phyloP scores from a whole-genome alignment of 1,140 invertebrate genomes.

The Artemia franciscana region DNA sequence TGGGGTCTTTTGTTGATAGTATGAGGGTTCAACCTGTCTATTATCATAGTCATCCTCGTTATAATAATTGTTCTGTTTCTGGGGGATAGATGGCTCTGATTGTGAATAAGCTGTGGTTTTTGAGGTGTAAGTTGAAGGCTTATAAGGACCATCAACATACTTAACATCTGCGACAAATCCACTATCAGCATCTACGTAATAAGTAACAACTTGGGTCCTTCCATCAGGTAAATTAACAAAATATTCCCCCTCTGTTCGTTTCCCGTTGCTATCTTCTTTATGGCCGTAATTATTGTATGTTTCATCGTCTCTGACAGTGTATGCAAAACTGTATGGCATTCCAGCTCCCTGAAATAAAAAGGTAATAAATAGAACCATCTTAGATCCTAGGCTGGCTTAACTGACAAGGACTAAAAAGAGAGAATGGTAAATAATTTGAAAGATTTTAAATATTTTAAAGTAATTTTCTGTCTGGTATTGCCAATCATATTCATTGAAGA shows the following conservation, averaged over 20 bases:
- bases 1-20: not conserved
- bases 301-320: constrained; percentile 12
- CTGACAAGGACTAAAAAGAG: no score
- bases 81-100: not conserved
- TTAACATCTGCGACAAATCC: constrained; percentile 9
- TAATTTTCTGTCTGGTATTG: not conserved
- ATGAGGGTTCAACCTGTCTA: not conserved
- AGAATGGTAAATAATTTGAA: no score
- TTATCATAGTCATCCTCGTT: not conserved
- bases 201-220: constrained; percentile 11
- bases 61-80: no score
- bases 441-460: not conserved
- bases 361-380: not conserved
- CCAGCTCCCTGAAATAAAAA: not conserved
- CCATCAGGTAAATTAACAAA: constrained; percentile 13
- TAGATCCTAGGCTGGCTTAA: not conserved
- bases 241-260: constrained; percentile 12
- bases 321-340: constrained; percentile 10
- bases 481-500: not conserved
- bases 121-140: not conserved
- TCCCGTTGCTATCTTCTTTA: constrained; percentile 10
- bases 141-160: constrained; percentile 1
- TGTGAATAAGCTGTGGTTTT: not conserved
- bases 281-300: constrained; percentile 11
- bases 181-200: constrained; percentile 9